phyloP scores from a whole-genome alignment of 2,797 vertebrate species.

The Oceanodroma leucorhoa region DNA sequence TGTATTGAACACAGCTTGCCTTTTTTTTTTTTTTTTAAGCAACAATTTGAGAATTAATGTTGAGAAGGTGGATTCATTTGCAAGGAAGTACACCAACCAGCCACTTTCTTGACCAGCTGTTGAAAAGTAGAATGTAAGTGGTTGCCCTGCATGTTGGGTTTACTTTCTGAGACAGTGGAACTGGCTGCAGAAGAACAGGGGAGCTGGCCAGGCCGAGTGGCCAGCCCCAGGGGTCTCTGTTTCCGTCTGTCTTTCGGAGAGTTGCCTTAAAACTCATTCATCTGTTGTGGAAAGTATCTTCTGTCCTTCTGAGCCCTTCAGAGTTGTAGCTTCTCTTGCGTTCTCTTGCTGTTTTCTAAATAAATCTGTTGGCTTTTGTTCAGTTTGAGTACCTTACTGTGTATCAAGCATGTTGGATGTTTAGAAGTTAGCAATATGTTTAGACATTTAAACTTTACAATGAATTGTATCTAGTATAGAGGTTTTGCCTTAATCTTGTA shows the following conservation, averaged over 20 bases:
- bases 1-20: background rate
- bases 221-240: background rate
- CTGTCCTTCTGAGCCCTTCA: background rate
- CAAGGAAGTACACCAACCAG: background rate
- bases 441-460: background rate
- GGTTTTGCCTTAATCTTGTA: background rate
- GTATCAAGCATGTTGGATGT: background rate
- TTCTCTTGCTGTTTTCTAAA: background rate
- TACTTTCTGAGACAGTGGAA: background rate
- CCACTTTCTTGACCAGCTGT: background rate
- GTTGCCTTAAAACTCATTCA: background rate
- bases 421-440: background rate
- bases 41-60: background rate
- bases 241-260: background rate
- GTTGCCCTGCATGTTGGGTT: background rate
- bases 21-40: background rate
- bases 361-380: background rate
- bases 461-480: background rate
- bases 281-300: background rate
- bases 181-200: background rate
- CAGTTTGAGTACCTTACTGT: background rate
- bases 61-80: background rate
- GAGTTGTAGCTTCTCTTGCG: background rate
- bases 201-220: background rate
- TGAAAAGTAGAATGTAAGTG: background rate